These are phyloP conservation scores for Cynopterus brachyotis DNA, from an alignment of 2,113 vertebrate genomes.

Conservation along the genomic window DNA sequence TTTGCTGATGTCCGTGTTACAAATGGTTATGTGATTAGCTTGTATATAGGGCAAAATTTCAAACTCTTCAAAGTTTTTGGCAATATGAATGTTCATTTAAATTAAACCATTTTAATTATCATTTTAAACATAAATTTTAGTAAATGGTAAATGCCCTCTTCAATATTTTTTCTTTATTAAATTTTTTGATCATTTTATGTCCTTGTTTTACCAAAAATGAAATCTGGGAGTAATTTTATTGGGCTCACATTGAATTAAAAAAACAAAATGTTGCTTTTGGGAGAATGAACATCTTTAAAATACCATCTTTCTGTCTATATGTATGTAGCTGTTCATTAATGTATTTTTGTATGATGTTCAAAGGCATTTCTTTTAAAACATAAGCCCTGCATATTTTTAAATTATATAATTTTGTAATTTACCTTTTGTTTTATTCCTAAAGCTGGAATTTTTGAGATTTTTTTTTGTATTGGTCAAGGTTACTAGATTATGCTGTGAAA, in stretches of 20 bases:
- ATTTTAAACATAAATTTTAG: neutral
- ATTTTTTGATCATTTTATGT: neutral
- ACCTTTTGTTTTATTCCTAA: neutral
- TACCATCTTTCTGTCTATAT: neutral
- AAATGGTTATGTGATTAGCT: neutral
- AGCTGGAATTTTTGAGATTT: neutral
- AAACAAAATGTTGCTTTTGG: neutral
- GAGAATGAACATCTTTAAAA: neutral
- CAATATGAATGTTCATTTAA: neutral
- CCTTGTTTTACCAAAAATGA: neutral
- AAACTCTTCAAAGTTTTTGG: neutral
- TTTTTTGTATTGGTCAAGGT: neutral
- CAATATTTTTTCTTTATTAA: neutral
- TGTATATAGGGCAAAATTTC: neutral
- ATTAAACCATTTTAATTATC: neutral
- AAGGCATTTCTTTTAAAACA: neutral
- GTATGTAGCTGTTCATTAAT: neutral
- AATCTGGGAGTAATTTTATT: neutral
- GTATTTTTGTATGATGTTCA: neutral
- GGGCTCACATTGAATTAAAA: neutral
- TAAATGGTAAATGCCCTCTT: neutral
- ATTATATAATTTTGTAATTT: neutral
- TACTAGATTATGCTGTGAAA: neutral
- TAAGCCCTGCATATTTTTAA: neutral
- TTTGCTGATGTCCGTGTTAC: neutral